Conservation (phyloP, 53 echinoderm and acorn worm genomes). For the Arbacia lixula region DNA sequence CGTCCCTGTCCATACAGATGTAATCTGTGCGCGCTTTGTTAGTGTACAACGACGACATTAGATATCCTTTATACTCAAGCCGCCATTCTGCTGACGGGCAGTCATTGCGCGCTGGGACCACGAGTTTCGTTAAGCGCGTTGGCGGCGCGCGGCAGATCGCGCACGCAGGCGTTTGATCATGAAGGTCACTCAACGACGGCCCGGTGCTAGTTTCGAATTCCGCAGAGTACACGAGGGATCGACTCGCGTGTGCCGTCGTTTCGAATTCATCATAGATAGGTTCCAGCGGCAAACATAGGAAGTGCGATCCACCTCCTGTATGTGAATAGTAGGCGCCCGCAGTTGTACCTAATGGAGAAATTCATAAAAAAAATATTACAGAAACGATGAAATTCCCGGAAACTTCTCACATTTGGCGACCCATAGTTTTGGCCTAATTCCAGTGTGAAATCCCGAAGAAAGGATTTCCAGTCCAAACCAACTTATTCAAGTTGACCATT, state of each 20-base stretch:
- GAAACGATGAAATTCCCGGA: too few species aligned
- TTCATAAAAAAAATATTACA: too few species aligned
- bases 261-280: constrained; percentile 39
- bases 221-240: constrained; percentile 29
- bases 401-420: too few species aligned
- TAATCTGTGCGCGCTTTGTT: constrained; percentile 13
- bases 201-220: constrained; percentile 43
- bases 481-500: too few species aligned
- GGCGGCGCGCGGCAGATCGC: constrained; percentile 58
- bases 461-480: too few species aligned
- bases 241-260: neutral
- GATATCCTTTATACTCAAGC: constrained; percentile 61
- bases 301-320: constrained; percentile 39
- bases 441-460: too few species aligned
- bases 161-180: constrained; percentile 51
- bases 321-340: constrained; percentile 38
- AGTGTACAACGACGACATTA: constrained; percentile 25
- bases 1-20: constrained; percentile 43
- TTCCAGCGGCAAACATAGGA: constrained; percentile 35
- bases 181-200: neutral
- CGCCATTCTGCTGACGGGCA: constrained; percentile 66
- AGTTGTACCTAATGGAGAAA: constrained; percentile 40
- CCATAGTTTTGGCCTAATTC: too few species aligned
- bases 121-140: constrained; percentile 26
- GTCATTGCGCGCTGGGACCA: constrained; percentile 62